These are phyloP conservation scores for Myxocyprinus asiaticus DNA, from an alignment of 2,113 vertebrate genomes.

Conservation along the genomic window DNA sequence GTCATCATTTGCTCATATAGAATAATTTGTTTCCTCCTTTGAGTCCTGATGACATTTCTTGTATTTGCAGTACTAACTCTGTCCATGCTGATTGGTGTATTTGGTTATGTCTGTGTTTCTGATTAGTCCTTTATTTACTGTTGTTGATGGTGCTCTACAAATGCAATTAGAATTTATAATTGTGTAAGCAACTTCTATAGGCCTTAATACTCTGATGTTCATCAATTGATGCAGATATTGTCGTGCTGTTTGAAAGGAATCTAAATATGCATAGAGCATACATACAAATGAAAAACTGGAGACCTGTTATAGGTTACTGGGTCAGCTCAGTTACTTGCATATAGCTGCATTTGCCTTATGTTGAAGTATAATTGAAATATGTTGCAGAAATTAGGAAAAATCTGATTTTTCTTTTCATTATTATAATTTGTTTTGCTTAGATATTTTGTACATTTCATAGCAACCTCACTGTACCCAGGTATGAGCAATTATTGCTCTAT, in stretches of 20 bases:
- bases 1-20: neutral
- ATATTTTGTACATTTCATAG: slow-evolving; percentile 1
- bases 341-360: neutral
- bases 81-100: neutral
- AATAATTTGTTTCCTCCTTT: neutral
- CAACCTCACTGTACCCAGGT: slow-evolving; percentile 6
- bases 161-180: neutral
- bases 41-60: no score
- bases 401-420: neutral
- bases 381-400: neutral
- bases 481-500: slow-evolving; percentile 23
- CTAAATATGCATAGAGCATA: no score
- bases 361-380: neutral
- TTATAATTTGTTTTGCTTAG: neutral
- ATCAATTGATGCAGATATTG: neutral
- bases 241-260: neutral
- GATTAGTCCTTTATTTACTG: neutral
- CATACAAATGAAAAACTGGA: neutral
- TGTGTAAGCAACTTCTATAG: neutral
- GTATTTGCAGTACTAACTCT: neutral
- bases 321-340: slow-evolving; percentile 3
- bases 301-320: neutral
- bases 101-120: neutral
- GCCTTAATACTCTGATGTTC: neutral
- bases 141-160: neutral